Evolutionary conservation across 2,888 invertebrate genomes (phyloP).

Genomic region (Sthenelais limicola): DNA sequence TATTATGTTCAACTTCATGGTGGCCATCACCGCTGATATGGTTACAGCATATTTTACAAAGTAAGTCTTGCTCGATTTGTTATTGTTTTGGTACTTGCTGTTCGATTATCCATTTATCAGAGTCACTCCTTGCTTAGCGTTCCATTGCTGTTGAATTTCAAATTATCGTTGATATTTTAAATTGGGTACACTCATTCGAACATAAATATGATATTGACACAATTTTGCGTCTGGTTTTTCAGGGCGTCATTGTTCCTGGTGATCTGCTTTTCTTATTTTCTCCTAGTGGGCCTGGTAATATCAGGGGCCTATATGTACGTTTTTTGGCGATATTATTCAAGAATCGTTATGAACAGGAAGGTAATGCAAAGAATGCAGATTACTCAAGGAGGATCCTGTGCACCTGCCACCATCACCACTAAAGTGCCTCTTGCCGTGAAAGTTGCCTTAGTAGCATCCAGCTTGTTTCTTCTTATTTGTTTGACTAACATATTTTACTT

Average conservation of each 20-base stretch:
- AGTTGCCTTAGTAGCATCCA: not conserved
- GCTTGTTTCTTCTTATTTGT: not conserved
- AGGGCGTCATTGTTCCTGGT: not conserved
- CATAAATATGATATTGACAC: not conserved
- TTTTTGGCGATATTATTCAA: not conserved
- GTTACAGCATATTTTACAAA: not conserved
- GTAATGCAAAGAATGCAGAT: not conserved
- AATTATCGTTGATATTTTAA: no score
- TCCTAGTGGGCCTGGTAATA: not conserved
- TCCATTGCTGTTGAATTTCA: no score
- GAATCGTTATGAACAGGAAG: not conserved
- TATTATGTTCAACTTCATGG: not conserved
- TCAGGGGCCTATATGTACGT: not conserved
- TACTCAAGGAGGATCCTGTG: not conserved
- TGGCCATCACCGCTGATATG: slow-evolving; percentile 17
- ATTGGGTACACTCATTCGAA: no score
- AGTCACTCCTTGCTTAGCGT: no score
- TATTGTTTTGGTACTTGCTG: no score
- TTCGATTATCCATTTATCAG: no score
- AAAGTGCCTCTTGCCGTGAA: slow-evolving; percentile 7
- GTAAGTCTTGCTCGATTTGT: no score
- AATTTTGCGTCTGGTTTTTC: not conserved
- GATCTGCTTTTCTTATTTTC: slow-evolving; percentile 4
- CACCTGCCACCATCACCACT: not conserved
- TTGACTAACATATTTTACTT: slow-evolving; percentile 8